Base-by-base conservation (phyloP, 2,888 invertebrate species). In the Auanema freiburgensis region DNA sequence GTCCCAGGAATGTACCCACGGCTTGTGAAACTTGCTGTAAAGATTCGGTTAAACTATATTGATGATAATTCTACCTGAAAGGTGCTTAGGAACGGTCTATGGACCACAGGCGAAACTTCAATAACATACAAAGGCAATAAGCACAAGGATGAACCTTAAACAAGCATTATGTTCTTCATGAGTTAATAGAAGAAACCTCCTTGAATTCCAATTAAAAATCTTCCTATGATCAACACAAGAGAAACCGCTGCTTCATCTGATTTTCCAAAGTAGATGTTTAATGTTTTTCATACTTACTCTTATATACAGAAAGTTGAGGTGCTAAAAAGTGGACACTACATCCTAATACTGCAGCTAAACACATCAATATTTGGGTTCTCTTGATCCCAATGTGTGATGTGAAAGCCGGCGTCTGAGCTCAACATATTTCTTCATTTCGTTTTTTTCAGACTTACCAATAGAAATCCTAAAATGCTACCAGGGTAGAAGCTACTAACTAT, bases 1-100 rank as follows among this genome's bases (percentile, higher is more conserved):
- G 65, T 6, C 80, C 81, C 33, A 80, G 65, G 14, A 81, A 64
- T 3, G 81, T 81, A n/a, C 75, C 73, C 1, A 78, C 61, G 1
- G 81, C 79, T 62, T 81, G 80, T 8, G 75, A 77, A 0, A 80
- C 78, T 75, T 81, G 79, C 78, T 81, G 61, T 54, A 77, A 67
- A 52, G 24, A 14, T 44, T 1, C 23, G n/a, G 12, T 0, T 68
- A 25, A 2, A 52, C n/a, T 52, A 21, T 59, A 21, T 12, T 5
- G 6, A 6, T 16, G 16, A 14, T 11, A 14, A 21, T 44, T 2
- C 14, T 56, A 75, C 79, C 65, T 79, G 80, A 41, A 81, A 72
- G 8, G 78, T 74, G 16, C 73, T 78, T 40, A 81, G 63, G 40
- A 81, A 78, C 4, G 76, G 68, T 24, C 79, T 56, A 54, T 74